A percentile compares a stretch with the other conserved stretches of the same genome.
phyloP scores from a whole-genome alignment of 2,113 vertebrate species.

The Nycticebus coucang region DNA sequence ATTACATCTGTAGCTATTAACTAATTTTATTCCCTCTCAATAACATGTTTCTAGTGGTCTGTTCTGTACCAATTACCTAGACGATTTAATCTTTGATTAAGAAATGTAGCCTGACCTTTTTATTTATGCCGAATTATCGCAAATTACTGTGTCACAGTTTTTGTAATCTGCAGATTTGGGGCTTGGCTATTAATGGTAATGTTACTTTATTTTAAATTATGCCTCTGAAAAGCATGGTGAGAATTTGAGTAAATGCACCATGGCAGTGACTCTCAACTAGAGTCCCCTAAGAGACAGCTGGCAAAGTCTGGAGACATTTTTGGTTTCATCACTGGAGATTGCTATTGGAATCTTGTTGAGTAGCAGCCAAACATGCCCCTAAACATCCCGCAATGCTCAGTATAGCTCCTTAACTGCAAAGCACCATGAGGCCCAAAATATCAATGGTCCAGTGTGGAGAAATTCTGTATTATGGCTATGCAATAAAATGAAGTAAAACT shows the following conservation, averaged over 20 bases:
- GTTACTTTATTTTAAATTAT: constrained; percentile 49
- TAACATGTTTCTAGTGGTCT: constrained; percentile 45
- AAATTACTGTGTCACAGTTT: constrained; percentile 35
- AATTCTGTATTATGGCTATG: not conserved
- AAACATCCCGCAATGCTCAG: not conserved
- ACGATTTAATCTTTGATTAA: constrained; percentile 55
- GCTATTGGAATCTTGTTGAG: not conserved
- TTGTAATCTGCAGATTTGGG: constrained; percentile 44
- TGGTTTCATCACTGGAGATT: not conserved
- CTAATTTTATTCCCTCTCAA: constrained; percentile 49
- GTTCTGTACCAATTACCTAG: constrained; percentile 51
- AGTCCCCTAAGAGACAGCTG: not conserved
- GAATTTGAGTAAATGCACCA: not conserved
- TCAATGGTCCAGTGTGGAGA: not conserved
- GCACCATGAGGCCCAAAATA: not conserved
- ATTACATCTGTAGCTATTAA: constrained; percentile 36
- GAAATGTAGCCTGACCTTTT: constrained; percentile 49
- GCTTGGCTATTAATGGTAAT: not conserved
- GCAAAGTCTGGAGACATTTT: not conserved
- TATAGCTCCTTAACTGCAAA: not conserved
- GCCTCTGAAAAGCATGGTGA: constrained; percentile 7
- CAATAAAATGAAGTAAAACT: constrained; percentile 30
- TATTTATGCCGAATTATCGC: constrained; percentile 33
- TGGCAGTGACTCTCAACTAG: not conserved
- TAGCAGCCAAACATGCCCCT: not conserved